A percentile compares a stretch with the other conserved stretches of the same genome.
phyloP scores from a whole-genome alignment of 92 coral and sea anemone genomes.

The Palythoa heliodiscus region DNA sequence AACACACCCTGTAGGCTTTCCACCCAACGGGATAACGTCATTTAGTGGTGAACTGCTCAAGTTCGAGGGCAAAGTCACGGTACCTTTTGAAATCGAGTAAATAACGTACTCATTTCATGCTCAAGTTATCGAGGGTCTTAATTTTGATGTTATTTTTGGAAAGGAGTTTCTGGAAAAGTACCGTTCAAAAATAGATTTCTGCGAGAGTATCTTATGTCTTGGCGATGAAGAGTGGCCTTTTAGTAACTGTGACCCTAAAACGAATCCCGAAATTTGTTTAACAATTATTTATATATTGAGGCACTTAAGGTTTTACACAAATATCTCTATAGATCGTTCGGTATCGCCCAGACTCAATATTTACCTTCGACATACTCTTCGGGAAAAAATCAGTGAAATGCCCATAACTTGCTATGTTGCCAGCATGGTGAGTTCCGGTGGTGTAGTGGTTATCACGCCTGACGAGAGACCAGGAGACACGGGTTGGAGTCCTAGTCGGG shows the following conservation, averaged over 20 bases:
- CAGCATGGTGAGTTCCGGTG: no score
- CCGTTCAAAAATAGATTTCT: slow-evolving; percentile 52
- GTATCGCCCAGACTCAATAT: no score
- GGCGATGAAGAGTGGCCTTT: slow-evolving; percentile 13
- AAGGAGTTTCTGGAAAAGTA: slow-evolving; percentile 61
- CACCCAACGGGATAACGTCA: slow-evolving; percentile 8
- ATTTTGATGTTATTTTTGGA: slow-evolving; percentile 65
- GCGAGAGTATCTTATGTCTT: slow-evolving; percentile 16
- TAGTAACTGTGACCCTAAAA: slow-evolving; percentile 1
- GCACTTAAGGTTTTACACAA: no score
- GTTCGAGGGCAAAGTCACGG: slow-evolving; percentile 1
- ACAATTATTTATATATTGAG: no score
- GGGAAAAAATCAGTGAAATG: no score
- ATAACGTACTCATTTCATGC: slow-evolving; percentile 45
- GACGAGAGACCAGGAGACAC: no score
- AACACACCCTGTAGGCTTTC: slow-evolving; percentile 13
- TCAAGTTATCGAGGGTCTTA: slow-evolving; percentile 42
- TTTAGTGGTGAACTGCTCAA: slow-evolving; percentile 24
- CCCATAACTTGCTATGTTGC: no score
- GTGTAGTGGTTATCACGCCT: no score
- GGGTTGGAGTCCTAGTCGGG: no score
- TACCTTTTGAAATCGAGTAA: slow-evolving; percentile 50
- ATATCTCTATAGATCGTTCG: no score
- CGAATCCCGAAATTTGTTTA: slow-evolving; percentile 4
- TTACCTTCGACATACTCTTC: no score